These are phyloP conservation scores for Brenthis ino DNA, from an alignment of 2,888 invertebrate species.

Conservation along the genomic window DNA sequence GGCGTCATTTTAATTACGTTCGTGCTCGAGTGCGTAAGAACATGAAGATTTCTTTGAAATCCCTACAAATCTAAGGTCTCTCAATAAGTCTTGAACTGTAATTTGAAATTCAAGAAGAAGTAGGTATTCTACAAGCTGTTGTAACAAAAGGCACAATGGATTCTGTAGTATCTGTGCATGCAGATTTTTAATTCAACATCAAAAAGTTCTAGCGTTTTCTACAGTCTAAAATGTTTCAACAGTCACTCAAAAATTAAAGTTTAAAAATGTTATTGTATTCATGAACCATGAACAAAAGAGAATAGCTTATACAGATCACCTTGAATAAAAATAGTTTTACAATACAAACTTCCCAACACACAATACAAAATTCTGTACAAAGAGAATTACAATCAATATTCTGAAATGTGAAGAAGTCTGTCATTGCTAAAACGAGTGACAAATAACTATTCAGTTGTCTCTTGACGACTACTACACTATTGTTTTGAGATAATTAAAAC, in stretches of 20 bases:
- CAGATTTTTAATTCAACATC: too few relatives aligned
- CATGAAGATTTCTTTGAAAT: slow-evolving; percentile 30
- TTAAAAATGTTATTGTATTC: too few relatives aligned
- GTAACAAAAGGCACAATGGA: neutral
- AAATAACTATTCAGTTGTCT: slow-evolving; percentile 8
- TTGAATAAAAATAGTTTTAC: neutral
- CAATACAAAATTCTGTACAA: neutral
- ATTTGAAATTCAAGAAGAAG: slow-evolving; percentile 5
- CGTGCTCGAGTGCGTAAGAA: slow-evolving; percentile 15
- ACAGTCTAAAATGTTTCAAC: too few relatives aligned
- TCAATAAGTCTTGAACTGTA: slow-evolving; percentile 14
- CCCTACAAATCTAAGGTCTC: slow-evolving; percentile 25
- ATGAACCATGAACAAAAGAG: neutral
- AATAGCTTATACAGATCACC: neutral
- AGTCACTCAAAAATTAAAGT: too few relatives aligned
- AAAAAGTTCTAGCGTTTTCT: too few relatives aligned
- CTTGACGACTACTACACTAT: slow-evolving; percentile 2
- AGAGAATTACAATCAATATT: slow-evolving; percentile 1
- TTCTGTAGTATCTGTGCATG: too few relatives aligned
- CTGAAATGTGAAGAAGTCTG: slow-evolving; percentile 5
- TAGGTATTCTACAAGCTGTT: neutral
- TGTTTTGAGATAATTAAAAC: slow-evolving; percentile 24
- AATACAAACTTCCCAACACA: neutral
- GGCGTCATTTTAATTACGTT: slow-evolving; percentile 16
- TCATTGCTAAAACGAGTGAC: slow-evolving; percentile 4